Percentiles rank a stretch among this genome's conserved stretches.
phyloP scores from a whole-genome alignment of 2,113 vertebrate genomes.

The Perca fluviatilis region DNA sequence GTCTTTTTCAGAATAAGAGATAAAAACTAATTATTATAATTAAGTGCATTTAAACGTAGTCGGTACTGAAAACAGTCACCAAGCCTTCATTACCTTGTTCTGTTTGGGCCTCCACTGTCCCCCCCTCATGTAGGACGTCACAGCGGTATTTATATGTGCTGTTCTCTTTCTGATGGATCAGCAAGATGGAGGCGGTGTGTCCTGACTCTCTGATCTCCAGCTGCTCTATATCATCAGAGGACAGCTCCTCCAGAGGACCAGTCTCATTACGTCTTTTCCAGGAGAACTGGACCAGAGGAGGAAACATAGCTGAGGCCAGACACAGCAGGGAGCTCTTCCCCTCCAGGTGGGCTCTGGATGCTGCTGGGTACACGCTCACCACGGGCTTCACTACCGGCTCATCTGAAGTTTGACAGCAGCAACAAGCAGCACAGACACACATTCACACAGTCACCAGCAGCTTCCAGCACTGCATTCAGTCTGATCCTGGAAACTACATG shows the following conservation, averaged over 20 bases:
- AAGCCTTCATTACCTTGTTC: no score
- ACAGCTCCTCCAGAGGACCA: neutral
- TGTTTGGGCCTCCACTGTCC: no score
- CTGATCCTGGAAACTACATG: no score
- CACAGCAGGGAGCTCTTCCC: slow-evolving; percentile 43
- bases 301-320: slow-evolving; percentile 46
- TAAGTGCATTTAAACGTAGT: no score
- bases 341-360: slow-evolving; percentile 12
- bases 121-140: slow-evolving; percentile 12
- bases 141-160: slow-evolving; percentile 3
- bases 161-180: neutral
- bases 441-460: no score
- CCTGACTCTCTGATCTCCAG: slow-evolving; percentile 19
- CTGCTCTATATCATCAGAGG: neutral
- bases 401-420: neutral
- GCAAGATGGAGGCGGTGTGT: slow-evolving; percentile 5
- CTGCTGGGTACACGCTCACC: slow-evolving; percentile 50
- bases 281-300: slow-evolving; percentile 53
- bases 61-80: no score
- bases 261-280: slow-evolving; percentile 32
- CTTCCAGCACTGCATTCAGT: no score
- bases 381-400: slow-evolving; percentile 11
- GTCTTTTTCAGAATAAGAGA: no score
- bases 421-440: neutral
- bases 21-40: no score